Evolutionary conservation across 2,888 invertebrate species (phyloP), one percentile per base, ranked within the genome.

Genomic region (Xylocampa areola): DNA sequence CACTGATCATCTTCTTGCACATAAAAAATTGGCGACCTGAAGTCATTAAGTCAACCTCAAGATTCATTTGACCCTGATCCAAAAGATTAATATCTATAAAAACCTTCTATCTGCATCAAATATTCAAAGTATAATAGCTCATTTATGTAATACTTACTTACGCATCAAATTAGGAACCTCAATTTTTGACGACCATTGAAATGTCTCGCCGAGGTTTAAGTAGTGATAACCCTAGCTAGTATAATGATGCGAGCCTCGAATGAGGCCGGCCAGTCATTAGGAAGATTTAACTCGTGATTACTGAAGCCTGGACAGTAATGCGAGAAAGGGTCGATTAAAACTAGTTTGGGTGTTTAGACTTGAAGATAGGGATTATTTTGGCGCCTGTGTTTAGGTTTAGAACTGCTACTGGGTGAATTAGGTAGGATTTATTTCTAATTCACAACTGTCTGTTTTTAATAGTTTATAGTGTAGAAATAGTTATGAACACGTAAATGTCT

Each of bases 211-310:
- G 33, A 40, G 16, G 27, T 48, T 49, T 10, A 51, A 68, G 39
- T 45, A 58, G 53, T 61, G 63, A 67, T 59, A 73, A 53, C 73
- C 73, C 71, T 73, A 45, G 49, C 37, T 11, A 48, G 54, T 70
- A 75, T 75, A 75, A 73, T 75, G 71, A 68, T 52, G 68, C 73
- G 59, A 61, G 50, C 23, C 68, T 74, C 57, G 64, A 70, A 72
- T 72, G 68, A 76, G 69, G 59, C 58, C 68, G 64, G 57, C 58
- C 57, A 76, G 75, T 76, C 77, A 78, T 78, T 78, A 77, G 70
- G 73, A 71, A 71, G 74, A 73, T 73, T 73, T 73, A 71, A 68
- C 71, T 73, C 66, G 52, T 65, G 76, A 73, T 73, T 75, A 75
- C 68, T 63, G 73, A 55, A 65, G 58, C 73, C 45, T 47, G 48